These are phyloP conservation scores for Zonitis immaculata DNA, from an alignment of 2,888 invertebrate species.

Conservation along the genomic window DNA sequence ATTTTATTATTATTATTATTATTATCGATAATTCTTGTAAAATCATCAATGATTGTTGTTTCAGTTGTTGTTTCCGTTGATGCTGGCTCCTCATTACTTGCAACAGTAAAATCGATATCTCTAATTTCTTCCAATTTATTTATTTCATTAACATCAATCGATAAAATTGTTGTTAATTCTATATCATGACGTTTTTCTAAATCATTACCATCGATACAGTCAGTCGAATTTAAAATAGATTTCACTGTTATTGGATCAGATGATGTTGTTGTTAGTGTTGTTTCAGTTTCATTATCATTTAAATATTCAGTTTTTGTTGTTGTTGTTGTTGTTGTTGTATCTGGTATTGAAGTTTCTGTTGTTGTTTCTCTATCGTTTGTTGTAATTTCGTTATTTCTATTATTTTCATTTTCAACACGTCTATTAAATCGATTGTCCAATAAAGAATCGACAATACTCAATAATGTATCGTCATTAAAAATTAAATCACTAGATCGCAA, in stretches of 20 bases:
- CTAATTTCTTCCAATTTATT: conserved; percentile 25
- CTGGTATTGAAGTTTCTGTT: conserved; percentile 14
- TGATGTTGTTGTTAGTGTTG: conserved; percentile 4
- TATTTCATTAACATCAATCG: conserved; percentile 25
- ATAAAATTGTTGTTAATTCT: conserved; percentile 17
- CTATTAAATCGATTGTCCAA: conserved; percentile 34
- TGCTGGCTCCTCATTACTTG: not conserved
- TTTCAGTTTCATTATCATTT: conserved; percentile 2
- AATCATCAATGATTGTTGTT: conserved; percentile 17
- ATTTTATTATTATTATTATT: too few species aligned
- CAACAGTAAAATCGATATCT: conserved; percentile 5
- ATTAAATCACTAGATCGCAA: conserved; percentile 16
- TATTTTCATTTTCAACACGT: conserved; percentile 26
- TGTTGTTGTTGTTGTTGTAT: conserved; percentile 4
- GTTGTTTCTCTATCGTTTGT: conserved; percentile 15
- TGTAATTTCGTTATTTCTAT: conserved; percentile 16
- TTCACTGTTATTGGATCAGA: conserved; percentile 31
- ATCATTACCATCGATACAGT: conserved; percentile 33
- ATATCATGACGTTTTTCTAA: conserved; percentile 8
- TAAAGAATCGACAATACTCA: conserved; percentile 33
- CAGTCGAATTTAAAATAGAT: conserved; percentile 40
- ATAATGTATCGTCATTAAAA: conserved; percentile 26
- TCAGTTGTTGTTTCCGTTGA: conserved; percentile 2
- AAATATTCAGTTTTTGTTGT: not conserved
- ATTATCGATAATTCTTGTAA: conserved; percentile 30